Evolutionary conservation across 2,888 invertebrate species (phyloP), one percentile per base, ranked within the genome.

Genomic region (Clostera curtula): DNA sequence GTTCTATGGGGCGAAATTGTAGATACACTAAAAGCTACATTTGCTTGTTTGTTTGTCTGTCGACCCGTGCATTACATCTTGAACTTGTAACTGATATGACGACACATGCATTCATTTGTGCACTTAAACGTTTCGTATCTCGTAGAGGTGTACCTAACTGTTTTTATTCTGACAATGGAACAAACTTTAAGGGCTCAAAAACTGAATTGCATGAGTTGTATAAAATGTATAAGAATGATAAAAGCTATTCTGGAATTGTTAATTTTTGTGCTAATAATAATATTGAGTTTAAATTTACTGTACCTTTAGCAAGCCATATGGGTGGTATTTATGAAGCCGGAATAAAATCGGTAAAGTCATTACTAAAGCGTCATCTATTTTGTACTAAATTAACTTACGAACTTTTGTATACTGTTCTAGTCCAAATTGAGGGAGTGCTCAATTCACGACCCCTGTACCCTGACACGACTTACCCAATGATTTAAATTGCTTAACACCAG

Each of bases 401-500:
- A 15, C 6, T 15, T 15, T 15, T 15, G 15, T 15, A 15, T 6
- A 15, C 15, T 5, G 15, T 15, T 15, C 4, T 15, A 6, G 15
- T 15, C 6, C 15, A 15, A 15, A 6, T 6, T 6, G 15, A 15
- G 6, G 15, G 15, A 4, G 6, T 15, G 4, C 6, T 15, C 4
- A 15, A 15, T 15, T 15, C 15, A 5, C 15, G 15, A 15, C 15
- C 15, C 6, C 6, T 15, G 15, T 15, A 29, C 29, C 18, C 24
- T 25, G 20, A 25, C 20, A 21, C 25, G 7, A 15, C 25, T 10
- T 29, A 29, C 19, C 21, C 14, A 18, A 10, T 25, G 12, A 25
- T 19, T 9, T 24, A 25, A 20, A 16, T 25, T 26, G 18, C 20
- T 14, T 31, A 22, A 31, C 31, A 13, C 27, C 31, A 12, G 31